These are phyloP conservation scores for Eupithecia pulchellata DNA, from an alignment of 2,888 invertebrate genomes.

Conservation along the genomic window DNA sequence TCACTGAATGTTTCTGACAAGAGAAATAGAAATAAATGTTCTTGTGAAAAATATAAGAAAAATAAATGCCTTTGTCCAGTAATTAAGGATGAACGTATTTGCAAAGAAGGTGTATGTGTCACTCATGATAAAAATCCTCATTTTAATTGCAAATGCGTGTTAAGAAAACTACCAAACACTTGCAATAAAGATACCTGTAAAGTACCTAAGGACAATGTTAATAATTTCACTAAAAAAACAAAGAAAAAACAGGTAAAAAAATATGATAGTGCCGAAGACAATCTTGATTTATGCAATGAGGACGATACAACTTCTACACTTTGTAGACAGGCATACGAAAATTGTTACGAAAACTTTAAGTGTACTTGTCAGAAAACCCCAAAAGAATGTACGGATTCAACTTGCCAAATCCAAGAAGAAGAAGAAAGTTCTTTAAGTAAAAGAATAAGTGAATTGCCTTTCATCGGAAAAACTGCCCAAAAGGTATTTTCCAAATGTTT, in stretches of 20 bases:
- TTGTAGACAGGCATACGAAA: slow-evolving; percentile 9
- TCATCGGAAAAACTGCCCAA: background rate
- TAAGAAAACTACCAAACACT: background rate
- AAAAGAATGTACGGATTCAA: slow-evolving; percentile 7
- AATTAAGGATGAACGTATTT: slow-evolving; percentile 3
- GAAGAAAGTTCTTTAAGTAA: background rate
- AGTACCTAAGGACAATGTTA: background rate
- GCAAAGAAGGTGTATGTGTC: background rate
- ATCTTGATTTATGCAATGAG: slow-evolving; percentile 5
- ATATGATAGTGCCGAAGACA: background rate
- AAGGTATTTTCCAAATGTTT: background rate
- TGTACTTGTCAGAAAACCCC: slow-evolving; percentile 6
- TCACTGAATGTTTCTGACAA: background rate
- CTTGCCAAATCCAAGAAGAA: background rate
- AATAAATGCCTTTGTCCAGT: background rate
- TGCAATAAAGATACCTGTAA: background rate
- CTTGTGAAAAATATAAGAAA: background rate
- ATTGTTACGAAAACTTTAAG: background rate
- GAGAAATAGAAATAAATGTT: background rate
- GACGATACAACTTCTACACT: background rate
- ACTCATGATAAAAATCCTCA: background rate
- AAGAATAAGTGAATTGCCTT: background rate
- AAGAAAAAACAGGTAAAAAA: background rate
- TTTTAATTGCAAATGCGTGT: slow-evolving; percentile 1
- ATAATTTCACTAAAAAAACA: background rate